Percentiles rank a stretch among this genome's conserved stretches.
phyloP scores from a whole-genome alignment of 2,888 invertebrate species.

The Shargacucullia verbasci region DNA sequence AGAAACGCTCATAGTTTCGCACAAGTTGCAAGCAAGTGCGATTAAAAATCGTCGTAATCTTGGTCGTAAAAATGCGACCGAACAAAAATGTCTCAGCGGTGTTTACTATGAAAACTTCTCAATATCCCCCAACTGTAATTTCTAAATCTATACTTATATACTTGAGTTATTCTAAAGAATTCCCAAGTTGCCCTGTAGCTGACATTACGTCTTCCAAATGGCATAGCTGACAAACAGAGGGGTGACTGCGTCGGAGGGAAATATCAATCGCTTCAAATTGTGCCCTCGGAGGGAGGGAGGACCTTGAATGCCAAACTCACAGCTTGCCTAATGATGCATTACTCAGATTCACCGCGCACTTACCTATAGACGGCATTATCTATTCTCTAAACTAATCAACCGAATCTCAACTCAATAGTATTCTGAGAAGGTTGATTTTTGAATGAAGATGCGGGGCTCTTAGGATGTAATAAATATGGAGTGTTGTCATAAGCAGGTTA shows the following conservation, averaged over 20 bases:
- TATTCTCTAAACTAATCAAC: slow-evolving; percentile 12
- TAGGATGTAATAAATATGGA: slow-evolving; percentile 30
- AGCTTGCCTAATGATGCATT: slow-evolving; percentile 74
- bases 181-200: slow-evolving; percentile 58
- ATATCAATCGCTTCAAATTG: slow-evolving; percentile 76
- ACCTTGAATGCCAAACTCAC: slow-evolving; percentile 78
- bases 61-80: slow-evolving; percentile 21
- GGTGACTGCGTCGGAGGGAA: slow-evolving; percentile 65
- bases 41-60: slow-evolving; percentile 36
- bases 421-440: slow-evolving; percentile 3
- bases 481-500: slow-evolving; percentile 66
- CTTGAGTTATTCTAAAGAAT: slow-evolving; percentile 54
- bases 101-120: slow-evolving; percentile 18
- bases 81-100: slow-evolving; percentile 9
- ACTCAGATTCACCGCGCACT: slow-evolving; percentile 69
- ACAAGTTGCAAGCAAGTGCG: slow-evolving; percentile 21
- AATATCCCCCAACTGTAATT: slow-evolving; percentile 22
- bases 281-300: slow-evolving; percentile 67
- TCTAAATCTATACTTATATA: slow-evolving; percentile 36
- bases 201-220: slow-evolving; percentile 63
- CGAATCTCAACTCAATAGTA: slow-evolving; percentile 31
- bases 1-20: slow-evolving; percentile 24
- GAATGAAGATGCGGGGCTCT: slow-evolving; percentile 2
- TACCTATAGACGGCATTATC: slow-evolving; percentile 57
- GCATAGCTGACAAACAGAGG: slow-evolving; percentile 61